These are phyloP conservation scores for Amphipyra berbera DNA, from an alignment of 2,888 invertebrate genomes.

Conservation along the genomic window DNA sequence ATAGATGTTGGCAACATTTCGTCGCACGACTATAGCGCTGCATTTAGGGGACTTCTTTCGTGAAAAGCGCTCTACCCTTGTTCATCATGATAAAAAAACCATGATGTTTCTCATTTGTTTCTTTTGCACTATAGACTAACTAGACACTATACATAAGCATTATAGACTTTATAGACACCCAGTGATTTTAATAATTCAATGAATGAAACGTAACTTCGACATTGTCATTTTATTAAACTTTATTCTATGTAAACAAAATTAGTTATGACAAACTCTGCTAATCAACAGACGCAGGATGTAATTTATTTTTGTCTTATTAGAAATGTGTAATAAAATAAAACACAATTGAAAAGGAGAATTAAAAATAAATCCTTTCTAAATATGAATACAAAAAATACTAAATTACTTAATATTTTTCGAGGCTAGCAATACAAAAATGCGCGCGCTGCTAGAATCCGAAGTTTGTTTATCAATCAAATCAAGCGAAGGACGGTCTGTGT, in stretches of 20 bases:
- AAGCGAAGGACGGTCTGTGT: constrained; percentile 66
- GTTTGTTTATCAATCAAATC: constrained; percentile 88
- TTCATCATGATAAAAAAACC: no score
- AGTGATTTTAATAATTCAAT: no score
- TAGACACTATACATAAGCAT: no score
- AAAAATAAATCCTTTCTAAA: no score
- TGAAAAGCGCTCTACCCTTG: no score
- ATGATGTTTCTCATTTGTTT: no score
- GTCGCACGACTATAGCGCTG: no score
- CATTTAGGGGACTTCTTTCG: no score
- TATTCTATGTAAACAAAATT: not conserved
- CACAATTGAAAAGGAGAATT: not conserved
- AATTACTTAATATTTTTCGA: constrained; percentile 34
- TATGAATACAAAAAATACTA: not conserved
- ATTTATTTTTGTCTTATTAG: not conserved
- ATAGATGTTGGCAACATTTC: no score
- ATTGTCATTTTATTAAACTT: not conserved
- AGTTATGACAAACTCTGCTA: not conserved
- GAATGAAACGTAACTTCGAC: no score
- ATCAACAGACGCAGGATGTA: not conserved
- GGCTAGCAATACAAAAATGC: constrained; percentile 76
- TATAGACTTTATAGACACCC: no score
- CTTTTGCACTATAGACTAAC: no score
- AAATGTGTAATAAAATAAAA: not conserved
- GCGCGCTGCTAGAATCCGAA: constrained; percentile 84